Conservation (phyloP, 1,140 invertebrate genomes). For the Elymnias hypermnestra region DNA sequence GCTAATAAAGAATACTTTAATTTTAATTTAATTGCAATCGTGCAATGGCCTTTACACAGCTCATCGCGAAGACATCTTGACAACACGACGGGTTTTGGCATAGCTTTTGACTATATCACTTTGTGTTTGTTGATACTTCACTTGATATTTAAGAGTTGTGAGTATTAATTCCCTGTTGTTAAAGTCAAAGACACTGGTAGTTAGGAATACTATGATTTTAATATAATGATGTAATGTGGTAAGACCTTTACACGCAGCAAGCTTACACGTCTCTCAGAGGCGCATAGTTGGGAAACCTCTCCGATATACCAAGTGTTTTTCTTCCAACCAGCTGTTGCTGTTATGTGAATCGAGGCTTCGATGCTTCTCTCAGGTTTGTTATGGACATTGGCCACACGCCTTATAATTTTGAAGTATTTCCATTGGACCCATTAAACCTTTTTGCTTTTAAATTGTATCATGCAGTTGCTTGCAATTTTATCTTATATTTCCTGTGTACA, state of each 20-base stretch:
- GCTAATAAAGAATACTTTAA: too few species aligned
- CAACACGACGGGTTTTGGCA: too few species aligned
- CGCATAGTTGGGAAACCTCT: slow-evolving; percentile 1
- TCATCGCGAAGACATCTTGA: too few species aligned
- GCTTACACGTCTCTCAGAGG: neutral
- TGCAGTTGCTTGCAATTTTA: neutral
- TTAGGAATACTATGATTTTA: too few species aligned
- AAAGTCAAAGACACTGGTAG: too few species aligned
- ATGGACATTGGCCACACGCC: neutral
- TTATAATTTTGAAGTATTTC: slow-evolving; percentile 3
- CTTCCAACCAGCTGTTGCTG: neutral
- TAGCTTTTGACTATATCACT: too few species aligned
- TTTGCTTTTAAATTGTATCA: neutral
- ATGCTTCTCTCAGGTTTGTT: neutral
- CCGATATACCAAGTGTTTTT: neutral
- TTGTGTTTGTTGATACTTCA: too few species aligned
- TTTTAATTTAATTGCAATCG: too few species aligned
- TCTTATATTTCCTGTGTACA: neutral
- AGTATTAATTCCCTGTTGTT: too few species aligned
- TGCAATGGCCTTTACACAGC: too few species aligned
- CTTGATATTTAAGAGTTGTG: too few species aligned
- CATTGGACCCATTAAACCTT: neutral
- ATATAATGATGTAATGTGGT: neutral
- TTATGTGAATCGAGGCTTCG: neutral
- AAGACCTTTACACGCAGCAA: neutral